A percentile compares a stretch with the other conserved stretches of the same genome.
Evolutionary conservation across 1,140 invertebrate species (phyloP).

Genomic region (Hermetia illucens): DNA sequence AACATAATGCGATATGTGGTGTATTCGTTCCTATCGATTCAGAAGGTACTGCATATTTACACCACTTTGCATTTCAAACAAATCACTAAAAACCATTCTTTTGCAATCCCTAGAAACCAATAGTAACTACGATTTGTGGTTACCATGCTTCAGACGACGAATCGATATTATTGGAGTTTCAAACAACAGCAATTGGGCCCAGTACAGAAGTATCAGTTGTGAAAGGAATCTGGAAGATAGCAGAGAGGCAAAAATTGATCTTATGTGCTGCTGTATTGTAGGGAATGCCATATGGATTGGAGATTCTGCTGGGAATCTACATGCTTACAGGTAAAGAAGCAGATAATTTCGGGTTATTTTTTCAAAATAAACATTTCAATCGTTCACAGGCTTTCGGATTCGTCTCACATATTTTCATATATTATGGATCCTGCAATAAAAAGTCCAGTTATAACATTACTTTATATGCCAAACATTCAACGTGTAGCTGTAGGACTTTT

Average conservation of each 20-base stretch:
- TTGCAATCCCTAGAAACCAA: too few relatives aligned
- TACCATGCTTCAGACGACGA: constrained; percentile 53
- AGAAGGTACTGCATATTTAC: too few relatives aligned
- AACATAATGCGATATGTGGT: constrained; percentile 39
- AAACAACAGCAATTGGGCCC: constrained; percentile 31
- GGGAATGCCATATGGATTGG: constrained; percentile 66
- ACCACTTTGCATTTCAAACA: too few relatives aligned
- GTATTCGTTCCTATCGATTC: constrained; percentile 12
- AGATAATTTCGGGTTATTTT: not conserved
- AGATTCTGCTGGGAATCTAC: constrained; percentile 63
- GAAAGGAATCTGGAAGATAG: constrained; percentile 13
- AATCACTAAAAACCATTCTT: too few relatives aligned
- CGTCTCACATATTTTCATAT: constrained; percentile 40
- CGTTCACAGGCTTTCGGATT: constrained; percentile 33
- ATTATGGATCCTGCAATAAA: constrained; percentile 35
- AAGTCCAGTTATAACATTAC: constrained; percentile 45
- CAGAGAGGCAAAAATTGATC: not conserved
- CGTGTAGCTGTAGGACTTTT: constrained; percentile 57
- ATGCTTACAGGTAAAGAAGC: constrained; percentile 48
- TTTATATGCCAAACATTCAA: constrained; percentile 46
- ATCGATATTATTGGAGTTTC: constrained; percentile 48
- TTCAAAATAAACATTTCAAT: not conserved
- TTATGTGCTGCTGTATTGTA: constrained; percentile 40
- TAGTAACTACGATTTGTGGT: constrained; percentile 48
- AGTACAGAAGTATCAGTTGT: constrained; percentile 22